Evolutionary conservation across 1,140 invertebrate species (phyloP), one percentile per base, ranked within the genome.

Genomic region (Temnothorax longispinosus): DNA sequence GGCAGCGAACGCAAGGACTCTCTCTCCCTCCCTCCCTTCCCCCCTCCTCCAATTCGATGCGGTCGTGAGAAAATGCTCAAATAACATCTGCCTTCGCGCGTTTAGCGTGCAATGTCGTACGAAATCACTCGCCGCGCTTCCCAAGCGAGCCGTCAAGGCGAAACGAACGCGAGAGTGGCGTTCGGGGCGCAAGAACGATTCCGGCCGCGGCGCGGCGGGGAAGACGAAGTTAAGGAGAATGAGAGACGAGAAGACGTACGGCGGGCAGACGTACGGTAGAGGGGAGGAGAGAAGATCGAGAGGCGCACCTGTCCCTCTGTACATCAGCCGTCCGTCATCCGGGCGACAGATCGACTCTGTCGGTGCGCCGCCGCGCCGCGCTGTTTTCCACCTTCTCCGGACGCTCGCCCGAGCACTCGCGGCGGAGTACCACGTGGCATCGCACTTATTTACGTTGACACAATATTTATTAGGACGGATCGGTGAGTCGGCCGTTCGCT

Each of bases 401-500:
- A 44, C 77, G 58, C 69, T 74, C 74, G 52, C 50, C 60, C 60
- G 86, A 67, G 69, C 71, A 64, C 54, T 85, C 86, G 77, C 44
- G 44, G 64, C 52, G 60, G 52, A 60, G 71, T 58, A 87, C 84
- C 84, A 84, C 82, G 77, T 82, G 89, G 84, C 89, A 90, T 78
- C 81, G 87, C 92, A 90, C 92, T 95, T 95, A 95, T 95, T 95
- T 95, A 95, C 93, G 94, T 93, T 94, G 94, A 95, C 94, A 94
- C 93, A 94, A 94, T 95, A 95, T 95, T 95, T 95, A 95, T 95
- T 95, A 95, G 95, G 93, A 95, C 94, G 94, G 94, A 95, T 95
- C 94, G 94, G 94, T 93, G 93, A 92, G 93, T 93, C 93, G 93
- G 92, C 76, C 88, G 89, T 88, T 91, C 88, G 86, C 89, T 93